Base-by-base conservation (phyloP, 2,113 vertebrate genomes). In the Orthonyx spaldingii region DNA sequence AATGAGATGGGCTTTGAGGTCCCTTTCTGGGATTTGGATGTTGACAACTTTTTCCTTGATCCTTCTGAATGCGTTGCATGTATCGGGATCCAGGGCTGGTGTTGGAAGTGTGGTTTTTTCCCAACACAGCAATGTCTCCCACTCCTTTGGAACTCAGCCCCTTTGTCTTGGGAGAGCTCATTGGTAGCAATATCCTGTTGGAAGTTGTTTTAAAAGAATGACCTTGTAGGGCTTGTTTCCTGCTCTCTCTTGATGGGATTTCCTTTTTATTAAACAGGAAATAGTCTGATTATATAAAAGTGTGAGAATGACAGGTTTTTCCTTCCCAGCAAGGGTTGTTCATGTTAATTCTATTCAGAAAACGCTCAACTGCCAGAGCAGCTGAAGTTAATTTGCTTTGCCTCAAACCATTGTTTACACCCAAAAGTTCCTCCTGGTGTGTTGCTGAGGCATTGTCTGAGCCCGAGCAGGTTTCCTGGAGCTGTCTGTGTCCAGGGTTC, bases 241-340 rank as follows among this genome's bases (percentile, higher is more conserved):
- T 97, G 89, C 89, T 26, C 85, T 56, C 92, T 70, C 94, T 82
- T 77, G 93, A 95, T 96, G 94, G 93, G 94, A 93, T 96, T 96
- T 97, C 96, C 96, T 96, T 90, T 96, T 93, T 89, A 89, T 96
- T 96, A 95, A 96, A 95, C 96, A 96, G 96, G 96, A 96, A 96
- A 86, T 68, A 71, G 90, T 96, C 96, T 60, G 94, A 96, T 96
- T 94, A 84, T 72, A 96, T 78, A 63, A 64, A 96, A 96, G 94
- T 97, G 96, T 95, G 96, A 97, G 95, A 96, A 95, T 96, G 94
- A 96, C 92, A 90, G 90, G 90, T 80, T 88, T 95, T 96, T 90
- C 93, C 92, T 97, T 96, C 94, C 94, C 96, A 84, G 56, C 0
- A 5, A 94, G 46, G 60, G 64, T 71, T 94, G 88, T 95, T 96